Evolutionary conservation across 2,113 vertebrate species (phyloP).

Genomic region (Scolopax mira): DNA sequence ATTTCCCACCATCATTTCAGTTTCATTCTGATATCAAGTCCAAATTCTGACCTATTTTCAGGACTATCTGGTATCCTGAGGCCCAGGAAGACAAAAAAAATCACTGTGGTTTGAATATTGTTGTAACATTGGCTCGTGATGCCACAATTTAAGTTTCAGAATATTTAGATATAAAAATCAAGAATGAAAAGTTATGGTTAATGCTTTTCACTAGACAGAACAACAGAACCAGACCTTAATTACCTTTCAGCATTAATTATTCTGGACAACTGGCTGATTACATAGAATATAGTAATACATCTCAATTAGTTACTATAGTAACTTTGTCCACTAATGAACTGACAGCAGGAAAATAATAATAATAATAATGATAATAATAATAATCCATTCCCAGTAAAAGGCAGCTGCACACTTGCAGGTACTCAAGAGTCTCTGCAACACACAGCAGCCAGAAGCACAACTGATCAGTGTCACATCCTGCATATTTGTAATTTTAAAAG

Average conservation of each 20-base stretch:
- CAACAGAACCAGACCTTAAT: neutral
- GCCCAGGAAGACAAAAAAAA: neutral
- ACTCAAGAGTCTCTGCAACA: neutral
- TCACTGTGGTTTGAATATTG: neutral
- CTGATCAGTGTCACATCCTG: neutral
- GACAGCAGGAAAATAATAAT: neutral
- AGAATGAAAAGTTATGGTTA: neutral
- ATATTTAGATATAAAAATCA: neutral
- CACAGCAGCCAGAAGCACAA: neutral
- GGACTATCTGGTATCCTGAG: neutral
- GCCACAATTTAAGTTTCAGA: neutral
- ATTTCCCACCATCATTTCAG: neutral
- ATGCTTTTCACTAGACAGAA: neutral
- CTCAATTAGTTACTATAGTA: slow-evolving; percentile 20
- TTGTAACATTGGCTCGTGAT: neutral
- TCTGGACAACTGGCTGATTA: neutral
- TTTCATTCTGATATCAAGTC: neutral
- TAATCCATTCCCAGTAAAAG: neutral
- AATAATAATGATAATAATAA: neutral
- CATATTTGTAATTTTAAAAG: neutral
- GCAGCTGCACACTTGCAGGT: neutral
- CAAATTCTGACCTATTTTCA: neutral
- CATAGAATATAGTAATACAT: neutral
- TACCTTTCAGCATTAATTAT: neutral
- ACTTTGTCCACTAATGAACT: neutral